phyloP scores from a whole-genome alignment of 1,140 invertebrate genomes.

The Streblospio benedicti region DNA sequence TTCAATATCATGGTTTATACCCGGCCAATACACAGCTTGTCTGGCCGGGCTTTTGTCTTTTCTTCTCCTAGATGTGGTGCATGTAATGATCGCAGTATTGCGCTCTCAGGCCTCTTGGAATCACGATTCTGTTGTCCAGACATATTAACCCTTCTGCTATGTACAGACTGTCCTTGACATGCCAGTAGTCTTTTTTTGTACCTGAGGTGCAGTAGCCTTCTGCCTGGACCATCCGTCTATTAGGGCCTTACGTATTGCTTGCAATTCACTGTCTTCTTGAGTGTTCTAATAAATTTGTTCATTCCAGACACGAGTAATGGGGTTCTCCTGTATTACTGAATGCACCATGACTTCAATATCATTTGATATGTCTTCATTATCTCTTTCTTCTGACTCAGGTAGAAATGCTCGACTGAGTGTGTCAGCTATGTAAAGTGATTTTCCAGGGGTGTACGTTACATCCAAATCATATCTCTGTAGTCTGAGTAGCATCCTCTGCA shows the following conservation, averaged over 20 bases:
- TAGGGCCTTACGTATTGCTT: neutral
- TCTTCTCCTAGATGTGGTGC: neutral
- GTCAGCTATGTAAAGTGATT: too few relatives aligned
- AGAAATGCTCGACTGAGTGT: too few relatives aligned
- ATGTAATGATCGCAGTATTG: neutral
- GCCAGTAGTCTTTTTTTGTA: conserved; percentile 13
- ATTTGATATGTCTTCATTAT: neutral
- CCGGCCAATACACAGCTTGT: neutral
- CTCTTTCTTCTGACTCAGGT: neutral
- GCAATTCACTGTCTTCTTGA: neutral
- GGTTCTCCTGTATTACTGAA: too few relatives aligned
- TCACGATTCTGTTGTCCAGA: conserved; percentile 20
- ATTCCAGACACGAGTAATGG: neutral
- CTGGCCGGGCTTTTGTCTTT: neutral
- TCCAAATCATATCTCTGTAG: conserved; percentile 41
- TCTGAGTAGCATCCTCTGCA: conserved; percentile 41
- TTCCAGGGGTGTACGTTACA: conserved; percentile 36
- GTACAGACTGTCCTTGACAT: conserved; percentile 20
- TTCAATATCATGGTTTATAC: neutral
- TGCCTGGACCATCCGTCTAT: neutral
- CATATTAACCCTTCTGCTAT: conserved; percentile 19
- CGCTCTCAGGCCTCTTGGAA: conserved; percentile 11
- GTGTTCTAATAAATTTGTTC: neutral
- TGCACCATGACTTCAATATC: too few relatives aligned
- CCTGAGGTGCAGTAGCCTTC: too few relatives aligned